Conservation (phyloP, 2,888 invertebrate genomes). For the Podabrus alpinus region DNA sequence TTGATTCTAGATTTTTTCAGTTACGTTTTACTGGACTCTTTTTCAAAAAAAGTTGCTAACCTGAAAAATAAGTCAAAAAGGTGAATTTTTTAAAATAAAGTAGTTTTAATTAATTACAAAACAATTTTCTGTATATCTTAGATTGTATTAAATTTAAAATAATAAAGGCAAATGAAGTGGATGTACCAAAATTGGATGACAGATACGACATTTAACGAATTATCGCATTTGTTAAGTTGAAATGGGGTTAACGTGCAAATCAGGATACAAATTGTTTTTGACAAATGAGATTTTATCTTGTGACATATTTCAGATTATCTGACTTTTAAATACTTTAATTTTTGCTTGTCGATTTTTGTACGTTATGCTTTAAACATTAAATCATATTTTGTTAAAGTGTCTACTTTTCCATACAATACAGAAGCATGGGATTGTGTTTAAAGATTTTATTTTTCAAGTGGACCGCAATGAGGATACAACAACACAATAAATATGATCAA, state of each 20-base stretch:
- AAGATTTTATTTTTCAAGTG: conserved; percentile 1
- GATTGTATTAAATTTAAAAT: neutral
- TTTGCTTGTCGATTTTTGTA: conserved; percentile 13
- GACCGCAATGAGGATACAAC: conserved; percentile 7
- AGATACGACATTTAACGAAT: conserved; percentile 24
- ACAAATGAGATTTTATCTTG: conserved; percentile 28
- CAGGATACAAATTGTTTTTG: conserved; percentile 25
- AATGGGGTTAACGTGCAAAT: conserved; percentile 22
- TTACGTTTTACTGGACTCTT: neutral
- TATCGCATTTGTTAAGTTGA: conserved; percentile 25
- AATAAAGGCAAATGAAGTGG: neutral
- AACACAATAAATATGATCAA: conserved; percentile 20
- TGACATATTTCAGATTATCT: conserved; percentile 22
- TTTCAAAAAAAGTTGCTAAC: neutral
- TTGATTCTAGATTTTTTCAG: too few relatives aligned
- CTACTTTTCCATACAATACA: neutral
- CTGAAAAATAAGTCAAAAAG: too few relatives aligned
- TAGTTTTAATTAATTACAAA: neutral
- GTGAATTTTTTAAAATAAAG: neutral
- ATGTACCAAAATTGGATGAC: conserved; percentile 9
- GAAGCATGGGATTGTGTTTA: neutral
- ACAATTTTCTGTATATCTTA: neutral
- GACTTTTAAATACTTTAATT: conserved; percentile 25
- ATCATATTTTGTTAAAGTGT: neutral
- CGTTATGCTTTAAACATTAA: neutral